A percentile compares a stretch with the other conserved stretches of the same genome.
phyloP scores from a whole-genome alignment of 1,140 invertebrate genomes.

The Aporrectodea caliginosa region DNA sequence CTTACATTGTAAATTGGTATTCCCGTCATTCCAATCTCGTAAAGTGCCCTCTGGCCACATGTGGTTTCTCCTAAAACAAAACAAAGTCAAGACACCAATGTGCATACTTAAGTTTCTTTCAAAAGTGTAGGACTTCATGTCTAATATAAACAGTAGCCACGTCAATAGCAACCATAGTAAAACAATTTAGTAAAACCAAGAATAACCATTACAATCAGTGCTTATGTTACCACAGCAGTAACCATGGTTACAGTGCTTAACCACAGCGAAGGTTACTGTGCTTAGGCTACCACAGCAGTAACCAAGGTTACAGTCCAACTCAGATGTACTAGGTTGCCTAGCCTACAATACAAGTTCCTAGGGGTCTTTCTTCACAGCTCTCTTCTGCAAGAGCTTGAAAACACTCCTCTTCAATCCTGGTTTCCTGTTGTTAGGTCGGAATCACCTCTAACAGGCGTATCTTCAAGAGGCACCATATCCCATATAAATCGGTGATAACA shows the following conservation, averaged over 20 bases:
- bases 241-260: too few relatives aligned
- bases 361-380: too few relatives aligned
- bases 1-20: slow-evolving; percentile 92
- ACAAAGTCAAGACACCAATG: slow-evolving; percentile 11
- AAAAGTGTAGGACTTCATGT: not conserved
- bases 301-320: too few relatives aligned
- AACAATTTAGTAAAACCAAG: not conserved
- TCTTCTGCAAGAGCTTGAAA: not conserved
- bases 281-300: too few relatives aligned
- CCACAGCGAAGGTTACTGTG: too few relatives aligned
- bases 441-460: not conserved
- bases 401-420: too few relatives aligned
- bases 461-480: not conserved
- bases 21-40: slow-evolving; percentile 91
- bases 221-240: too few relatives aligned
- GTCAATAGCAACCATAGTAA: too few relatives aligned
- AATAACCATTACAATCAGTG: not conserved
- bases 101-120: not conserved
- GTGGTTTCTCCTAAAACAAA: slow-evolving; percentile 76
- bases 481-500: not conserved
- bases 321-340: too few relatives aligned
- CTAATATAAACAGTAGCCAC: not conserved
- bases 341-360: too few relatives aligned
- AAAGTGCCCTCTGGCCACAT: slow-evolving; percentile 88
- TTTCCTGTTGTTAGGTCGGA: not conserved